phyloP scores from a whole-genome alignment of 1,140 invertebrate genomes.

The Lysiphlebus fabarum region DNA sequence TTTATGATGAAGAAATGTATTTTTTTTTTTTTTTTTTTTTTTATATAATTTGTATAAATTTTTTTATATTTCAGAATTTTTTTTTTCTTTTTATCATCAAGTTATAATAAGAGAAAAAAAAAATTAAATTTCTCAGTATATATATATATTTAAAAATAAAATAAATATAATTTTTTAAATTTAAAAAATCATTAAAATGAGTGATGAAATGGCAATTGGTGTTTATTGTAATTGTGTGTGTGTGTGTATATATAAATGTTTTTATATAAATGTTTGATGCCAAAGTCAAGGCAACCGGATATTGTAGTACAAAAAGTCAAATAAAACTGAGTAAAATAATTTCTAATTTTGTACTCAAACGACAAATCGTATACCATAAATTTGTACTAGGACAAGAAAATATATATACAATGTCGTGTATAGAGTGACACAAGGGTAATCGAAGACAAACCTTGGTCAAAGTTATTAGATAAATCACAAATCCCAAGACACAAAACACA shows the following conservation, averaged over 20 bases:
- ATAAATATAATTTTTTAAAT: background rate
- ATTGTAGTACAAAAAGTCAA: slow-evolving; percentile 32
- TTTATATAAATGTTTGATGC: background rate
- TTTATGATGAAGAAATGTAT: too few species aligned
- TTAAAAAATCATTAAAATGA: background rate
- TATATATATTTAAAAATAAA: background rate
- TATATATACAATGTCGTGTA: slow-evolving; percentile 14
- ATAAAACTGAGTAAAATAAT: slow-evolving; percentile 42
- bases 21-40: too few species aligned
- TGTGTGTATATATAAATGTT: too few species aligned
- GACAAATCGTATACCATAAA: slow-evolving; percentile 56
- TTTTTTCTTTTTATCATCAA: too few species aligned
- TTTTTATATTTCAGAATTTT: too few species aligned
- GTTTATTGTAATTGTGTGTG: too few species aligned
- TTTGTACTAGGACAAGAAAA: slow-evolving; percentile 38
- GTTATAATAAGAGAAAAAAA: too few species aligned
- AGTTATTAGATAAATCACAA: too few species aligned
- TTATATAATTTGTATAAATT: too few species aligned
- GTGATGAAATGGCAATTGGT: too few species aligned
- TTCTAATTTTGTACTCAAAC: slow-evolving; percentile 48
- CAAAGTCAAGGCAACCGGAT: slow-evolving; percentile 22
- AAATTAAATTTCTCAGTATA: too few species aligned
- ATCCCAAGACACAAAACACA: too few species aligned
- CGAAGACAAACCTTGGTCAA: slow-evolving; percentile 44
- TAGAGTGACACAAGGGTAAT: slow-evolving; percentile 40